Evolutionary conservation across 64 coral and sea anemone genomes (phyloP).

Genomic region (Stichodactyla mertensii): DNA sequence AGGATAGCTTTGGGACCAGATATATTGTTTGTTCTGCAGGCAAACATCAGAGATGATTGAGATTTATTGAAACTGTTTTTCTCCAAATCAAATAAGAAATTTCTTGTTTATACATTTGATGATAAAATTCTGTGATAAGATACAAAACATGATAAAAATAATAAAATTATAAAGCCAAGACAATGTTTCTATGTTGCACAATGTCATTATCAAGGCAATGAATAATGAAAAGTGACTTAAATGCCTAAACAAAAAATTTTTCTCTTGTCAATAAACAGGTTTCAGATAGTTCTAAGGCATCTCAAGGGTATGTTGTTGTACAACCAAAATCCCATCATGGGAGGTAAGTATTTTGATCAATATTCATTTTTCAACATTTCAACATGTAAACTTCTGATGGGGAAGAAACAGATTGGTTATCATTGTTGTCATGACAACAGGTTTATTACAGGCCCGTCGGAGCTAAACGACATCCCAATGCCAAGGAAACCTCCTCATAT

Average conservation of each 20-base stretch:
- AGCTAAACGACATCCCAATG: slow-evolving; percentile 51
- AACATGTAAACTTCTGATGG: too few species aligned
- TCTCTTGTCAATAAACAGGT: background rate
- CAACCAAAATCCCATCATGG: slow-evolving; percentile 83
- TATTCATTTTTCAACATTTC: background rate
- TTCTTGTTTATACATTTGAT: too few species aligned
- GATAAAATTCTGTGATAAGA: too few species aligned
- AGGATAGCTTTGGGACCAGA: too few species aligned
- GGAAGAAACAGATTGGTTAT: background rate
- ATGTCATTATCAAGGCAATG: too few species aligned
- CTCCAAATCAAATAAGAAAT: background rate
- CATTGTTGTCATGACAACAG: slow-evolving; percentile 28
- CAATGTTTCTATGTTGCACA: too few species aligned
- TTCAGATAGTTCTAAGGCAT: slow-evolving; percentile 33
- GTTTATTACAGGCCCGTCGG: slow-evolving; percentile 83
- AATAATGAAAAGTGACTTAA: too few species aligned
- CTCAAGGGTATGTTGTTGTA: slow-evolving; percentile 86
- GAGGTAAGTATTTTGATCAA: slow-evolving; percentile 44
- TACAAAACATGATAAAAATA: too few species aligned
- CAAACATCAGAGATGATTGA: background rate
- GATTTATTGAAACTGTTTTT: background rate
- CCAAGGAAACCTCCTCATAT: slow-evolving; percentile 83
- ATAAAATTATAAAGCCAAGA: too few species aligned
- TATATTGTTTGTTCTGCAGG: too few species aligned
- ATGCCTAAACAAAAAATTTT: too few species aligned